phyloP scores from a whole-genome alignment of 2,888 invertebrate genomes.

The Hybos culiciformis region DNA sequence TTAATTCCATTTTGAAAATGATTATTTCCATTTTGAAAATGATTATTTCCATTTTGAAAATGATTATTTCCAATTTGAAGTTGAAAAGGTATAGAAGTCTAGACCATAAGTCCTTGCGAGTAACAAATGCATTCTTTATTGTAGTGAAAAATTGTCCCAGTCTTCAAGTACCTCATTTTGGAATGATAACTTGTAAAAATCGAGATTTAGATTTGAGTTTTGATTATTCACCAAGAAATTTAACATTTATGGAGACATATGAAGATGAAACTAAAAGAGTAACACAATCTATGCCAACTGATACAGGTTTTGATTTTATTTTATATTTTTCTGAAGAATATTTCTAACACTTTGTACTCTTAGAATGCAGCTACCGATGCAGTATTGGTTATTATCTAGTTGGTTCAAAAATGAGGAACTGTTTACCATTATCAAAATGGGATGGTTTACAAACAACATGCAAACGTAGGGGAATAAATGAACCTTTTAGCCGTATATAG shows the following conservation, averaged over 20 bases:
- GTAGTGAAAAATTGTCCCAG: conserved; percentile 49
- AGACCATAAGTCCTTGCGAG: not conserved
- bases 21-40: no score
- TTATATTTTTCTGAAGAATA: no score
- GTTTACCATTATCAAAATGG: conserved; percentile 53
- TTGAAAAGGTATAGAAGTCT: not conserved
- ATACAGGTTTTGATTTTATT: no score
- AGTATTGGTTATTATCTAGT: conserved; percentile 47
- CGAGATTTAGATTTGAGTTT: conserved; percentile 24
- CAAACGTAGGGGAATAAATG: conserved; percentile 46
- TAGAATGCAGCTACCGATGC: conserved; percentile 50
- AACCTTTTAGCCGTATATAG: not conserved
- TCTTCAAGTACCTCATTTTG: conserved; percentile 41
- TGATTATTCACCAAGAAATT: conserved; percentile 20
- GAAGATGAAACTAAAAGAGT: conserved; percentile 16
- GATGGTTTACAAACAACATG: conserved; percentile 52
- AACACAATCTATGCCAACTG: conserved; percentile 38
- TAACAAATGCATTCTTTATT: conserved; percentile 34
- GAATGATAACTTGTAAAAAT: conserved; percentile 41
- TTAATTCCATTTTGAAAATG: no score
- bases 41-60: no score
- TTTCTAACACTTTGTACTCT: no score
- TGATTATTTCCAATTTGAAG: no score
- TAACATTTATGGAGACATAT: conserved; percentile 18
- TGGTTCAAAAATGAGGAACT: conserved; percentile 48